phyloP scores from a whole-genome alignment of 1,140 invertebrate genomes.

The Trichonephila inaurata region DNA sequence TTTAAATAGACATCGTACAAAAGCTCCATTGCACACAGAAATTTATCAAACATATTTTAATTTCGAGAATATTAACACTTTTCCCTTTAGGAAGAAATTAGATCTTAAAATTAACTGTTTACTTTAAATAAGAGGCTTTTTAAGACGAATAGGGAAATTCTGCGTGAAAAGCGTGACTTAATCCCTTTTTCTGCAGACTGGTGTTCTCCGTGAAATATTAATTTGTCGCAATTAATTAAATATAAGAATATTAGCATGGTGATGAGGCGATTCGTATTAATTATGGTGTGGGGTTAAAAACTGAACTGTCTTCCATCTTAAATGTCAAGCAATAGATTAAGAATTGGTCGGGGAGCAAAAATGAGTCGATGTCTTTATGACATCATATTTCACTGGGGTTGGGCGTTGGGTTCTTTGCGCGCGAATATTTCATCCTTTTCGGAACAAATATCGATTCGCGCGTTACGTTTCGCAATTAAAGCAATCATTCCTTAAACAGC shows the following conservation, averaged over 20 bases:
- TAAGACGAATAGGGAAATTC: background rate
- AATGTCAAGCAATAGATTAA: constrained; percentile 30
- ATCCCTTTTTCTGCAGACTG: background rate
- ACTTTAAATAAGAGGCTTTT: too few species aligned
- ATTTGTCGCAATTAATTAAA: constrained; percentile 72
- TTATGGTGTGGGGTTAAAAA: constrained; percentile 56
- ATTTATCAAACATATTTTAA: too few species aligned
- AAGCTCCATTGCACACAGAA: too few species aligned
- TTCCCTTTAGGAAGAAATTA: too few species aligned
- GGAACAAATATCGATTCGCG: background rate
- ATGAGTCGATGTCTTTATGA: constrained; percentile 42
- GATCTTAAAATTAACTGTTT: too few species aligned
- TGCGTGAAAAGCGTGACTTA: background rate
- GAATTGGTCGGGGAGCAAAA: constrained; percentile 5
- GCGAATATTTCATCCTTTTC: background rate
- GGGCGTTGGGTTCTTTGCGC: background rate
- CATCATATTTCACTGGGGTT: constrained; percentile 49
- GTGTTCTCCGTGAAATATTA: constrained; percentile 49
- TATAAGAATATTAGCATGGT: constrained; percentile 58
- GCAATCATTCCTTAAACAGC: background rate
- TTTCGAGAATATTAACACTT: too few species aligned
- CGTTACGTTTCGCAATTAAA: background rate
- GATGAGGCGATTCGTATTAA: constrained; percentile 68
- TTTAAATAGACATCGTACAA: too few species aligned
- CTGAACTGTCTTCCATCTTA: constrained; percentile 42